phyloP scores from a whole-genome alignment of 2,888 invertebrate genomes.

The Chrysina gloriosa region DNA sequence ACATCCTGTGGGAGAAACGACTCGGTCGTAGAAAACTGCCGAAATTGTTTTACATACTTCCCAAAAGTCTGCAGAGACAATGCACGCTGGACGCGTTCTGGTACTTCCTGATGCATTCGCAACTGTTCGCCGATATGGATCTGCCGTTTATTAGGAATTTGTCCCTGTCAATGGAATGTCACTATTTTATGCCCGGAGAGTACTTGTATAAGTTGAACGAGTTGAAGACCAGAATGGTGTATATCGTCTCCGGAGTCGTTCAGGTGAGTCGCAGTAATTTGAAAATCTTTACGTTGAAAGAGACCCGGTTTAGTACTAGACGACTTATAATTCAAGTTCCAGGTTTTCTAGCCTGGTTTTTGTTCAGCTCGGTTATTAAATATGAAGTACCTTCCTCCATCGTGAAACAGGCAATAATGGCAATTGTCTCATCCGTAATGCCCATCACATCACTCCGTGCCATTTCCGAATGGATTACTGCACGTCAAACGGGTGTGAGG shows the following conservation, averaged over 20 bases:
- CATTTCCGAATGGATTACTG: no score
- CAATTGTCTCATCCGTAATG: no score
- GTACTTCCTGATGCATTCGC: constrained; percentile 66
- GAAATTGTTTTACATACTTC: constrained; percentile 63
- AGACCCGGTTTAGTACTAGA: no score
- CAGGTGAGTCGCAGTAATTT: constrained; percentile 57
- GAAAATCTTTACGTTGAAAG: neutral
- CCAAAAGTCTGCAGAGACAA: constrained; percentile 67
- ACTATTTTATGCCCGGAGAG: constrained; percentile 68
- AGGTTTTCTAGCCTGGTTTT: no score
- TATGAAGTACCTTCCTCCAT: neutral
- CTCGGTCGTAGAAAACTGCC: constrained; percentile 66
- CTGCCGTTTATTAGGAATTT: constrained; percentile 67
- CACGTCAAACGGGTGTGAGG: no score
- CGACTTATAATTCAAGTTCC: no score
- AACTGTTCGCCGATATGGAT: constrained; percentile 66
- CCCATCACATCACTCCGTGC: no score
- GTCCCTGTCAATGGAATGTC: constrained; percentile 66
- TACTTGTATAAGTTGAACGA: constrained; percentile 66
- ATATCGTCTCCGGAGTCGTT: constrained; percentile 67
- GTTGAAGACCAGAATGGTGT: constrained; percentile 68
- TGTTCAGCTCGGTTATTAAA: neutral
- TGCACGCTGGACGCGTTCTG: constrained; percentile 67
- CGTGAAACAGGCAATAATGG: no score
- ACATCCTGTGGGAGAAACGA: constrained; percentile 68